phyloP scores from a whole-genome alignment of 2,888 invertebrate genomes.

The Auanema freiburgensis region DNA sequence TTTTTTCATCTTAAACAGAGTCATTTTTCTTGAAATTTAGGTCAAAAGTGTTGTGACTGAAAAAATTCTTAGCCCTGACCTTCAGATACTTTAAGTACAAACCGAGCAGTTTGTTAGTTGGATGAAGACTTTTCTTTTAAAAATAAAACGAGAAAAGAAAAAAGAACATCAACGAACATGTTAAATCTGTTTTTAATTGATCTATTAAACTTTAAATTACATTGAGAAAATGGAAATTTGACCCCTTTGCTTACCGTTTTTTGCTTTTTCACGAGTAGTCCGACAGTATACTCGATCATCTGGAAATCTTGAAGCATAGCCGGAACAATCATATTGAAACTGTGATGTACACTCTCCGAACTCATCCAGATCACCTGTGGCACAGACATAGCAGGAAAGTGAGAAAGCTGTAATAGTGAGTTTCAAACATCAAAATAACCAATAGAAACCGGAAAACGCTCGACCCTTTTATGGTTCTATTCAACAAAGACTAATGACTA shows the following conservation, averaged over 20 bases:
- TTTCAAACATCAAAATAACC: background rate
- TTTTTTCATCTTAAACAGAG: background rate
- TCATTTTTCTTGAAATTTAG: too few relatives aligned
- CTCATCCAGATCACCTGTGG: constrained; percentile 46
- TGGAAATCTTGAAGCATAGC: constrained; percentile 34
- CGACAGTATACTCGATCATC: constrained; percentile 52
- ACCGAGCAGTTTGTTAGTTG: too few relatives aligned
- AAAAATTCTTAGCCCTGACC: too few relatives aligned
- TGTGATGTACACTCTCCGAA: constrained; percentile 54
- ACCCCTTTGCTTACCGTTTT: constrained; percentile 34
- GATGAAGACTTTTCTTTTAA: too few relatives aligned
- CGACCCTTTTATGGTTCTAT: background rate
- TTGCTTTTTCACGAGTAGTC: constrained; percentile 46
- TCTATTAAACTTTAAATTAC: too few relatives aligned
- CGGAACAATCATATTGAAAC: constrained; percentile 50
- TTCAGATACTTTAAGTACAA: too few relatives aligned
- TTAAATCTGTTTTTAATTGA: too few relatives aligned
- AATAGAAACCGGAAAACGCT: background rate
- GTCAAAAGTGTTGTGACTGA: too few relatives aligned
- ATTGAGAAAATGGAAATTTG: background rate
- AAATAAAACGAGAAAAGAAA: background rate
- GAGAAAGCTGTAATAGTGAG: constrained; percentile 22
- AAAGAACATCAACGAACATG: too few relatives aligned
- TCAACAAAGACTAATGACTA: background rate
- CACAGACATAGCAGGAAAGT: constrained; percentile 54